These are phyloP conservation scores for Drosophila parvula DNA, from an alignment of 1,140 invertebrate species.

Conservation along the genomic window DNA sequence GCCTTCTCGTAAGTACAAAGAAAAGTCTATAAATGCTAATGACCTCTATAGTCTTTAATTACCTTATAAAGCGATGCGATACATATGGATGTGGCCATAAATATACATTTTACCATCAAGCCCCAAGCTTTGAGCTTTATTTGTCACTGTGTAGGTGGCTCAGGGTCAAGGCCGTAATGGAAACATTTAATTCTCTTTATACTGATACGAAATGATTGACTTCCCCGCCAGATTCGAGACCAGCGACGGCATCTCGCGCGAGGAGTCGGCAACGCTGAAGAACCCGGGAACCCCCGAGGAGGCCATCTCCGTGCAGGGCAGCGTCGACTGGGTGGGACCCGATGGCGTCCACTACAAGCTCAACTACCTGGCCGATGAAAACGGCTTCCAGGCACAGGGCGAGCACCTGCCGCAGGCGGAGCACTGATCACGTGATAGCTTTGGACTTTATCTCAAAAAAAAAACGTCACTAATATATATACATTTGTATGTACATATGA, in stretches of 20 bases:
- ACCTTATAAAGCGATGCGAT: neutral
- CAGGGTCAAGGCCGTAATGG: conserved; percentile 6
- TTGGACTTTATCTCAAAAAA: conserved; percentile 35
- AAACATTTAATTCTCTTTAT: neutral
- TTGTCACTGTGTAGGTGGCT: conserved; percentile 5
- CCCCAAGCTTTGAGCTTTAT: neutral
- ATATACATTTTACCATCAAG: neutral
- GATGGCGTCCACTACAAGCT: conserved; percentile 88
- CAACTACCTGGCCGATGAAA: conserved; percentile 89
- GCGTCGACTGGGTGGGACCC: conserved; percentile 88
- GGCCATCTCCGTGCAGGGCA: conserved; percentile 86
- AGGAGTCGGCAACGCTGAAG: conserved; percentile 87
- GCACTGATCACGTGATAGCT: conserved; percentile 57
- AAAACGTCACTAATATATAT: neutral
- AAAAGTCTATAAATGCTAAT: neutral
- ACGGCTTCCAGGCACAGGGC: conserved; percentile 89
- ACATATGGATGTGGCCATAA: neutral
- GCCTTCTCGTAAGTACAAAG: conserved; percentile 84
- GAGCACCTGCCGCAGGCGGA: conserved; percentile 86
- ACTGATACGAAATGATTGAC: neutral
- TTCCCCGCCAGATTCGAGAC: conserved; percentile 86
- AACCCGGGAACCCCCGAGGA: conserved; percentile 84
- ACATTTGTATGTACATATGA: neutral
- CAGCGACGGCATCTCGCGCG: conserved; percentile 87
- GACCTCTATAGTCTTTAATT: neutral